Percentiles rank a stretch among this genome's conserved stretches.
These are phyloP conservation scores for Drosophila basisetae DNA, from an alignment of 2,888 invertebrate genomes.

Conservation along the genomic window DNA sequence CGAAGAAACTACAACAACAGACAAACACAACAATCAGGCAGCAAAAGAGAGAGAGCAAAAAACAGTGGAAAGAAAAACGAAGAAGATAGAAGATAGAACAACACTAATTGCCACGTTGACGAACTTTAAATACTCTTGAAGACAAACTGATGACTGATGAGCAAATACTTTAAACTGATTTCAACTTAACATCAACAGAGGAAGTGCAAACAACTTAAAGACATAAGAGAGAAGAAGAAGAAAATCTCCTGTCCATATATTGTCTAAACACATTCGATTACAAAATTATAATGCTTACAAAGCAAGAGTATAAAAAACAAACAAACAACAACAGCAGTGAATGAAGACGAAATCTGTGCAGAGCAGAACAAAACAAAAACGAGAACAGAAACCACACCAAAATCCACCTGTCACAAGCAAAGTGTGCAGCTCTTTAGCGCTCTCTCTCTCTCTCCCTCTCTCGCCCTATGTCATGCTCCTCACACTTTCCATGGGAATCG, in stretches of 20 bases:
- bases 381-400: constrained; percentile 39
- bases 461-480: constrained; percentile 4
- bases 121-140: constrained; percentile 14
- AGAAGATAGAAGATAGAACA: constrained; percentile 15
- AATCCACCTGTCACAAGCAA: constrained; percentile 63
- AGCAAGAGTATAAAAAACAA: constrained; percentile 15
- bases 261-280: not conserved
- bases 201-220: not conserved
- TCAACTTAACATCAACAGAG: not conserved
- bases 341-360: constrained; percentile 34
- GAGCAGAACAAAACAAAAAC: constrained; percentile 23
- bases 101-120: not conserved
- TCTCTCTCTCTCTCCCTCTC: not conserved
- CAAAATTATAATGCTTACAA: not conserved
- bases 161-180: not conserved
- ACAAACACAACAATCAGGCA: constrained; percentile 34
- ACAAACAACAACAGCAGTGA: constrained; percentile 31
- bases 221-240: not conserved
- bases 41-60: constrained; percentile 12
- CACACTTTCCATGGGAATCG: constrained; percentile 6
- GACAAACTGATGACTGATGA: not conserved
- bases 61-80: constrained; percentile 20
- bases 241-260: not conserved
- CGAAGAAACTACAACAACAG: constrained; percentile 10
- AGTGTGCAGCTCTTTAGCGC: constrained; percentile 5